These are phyloP conservation scores for Lepetodrilus schrolli DNA, from an alignment of 2,888 invertebrate genomes.

Conservation along the genomic window DNA sequence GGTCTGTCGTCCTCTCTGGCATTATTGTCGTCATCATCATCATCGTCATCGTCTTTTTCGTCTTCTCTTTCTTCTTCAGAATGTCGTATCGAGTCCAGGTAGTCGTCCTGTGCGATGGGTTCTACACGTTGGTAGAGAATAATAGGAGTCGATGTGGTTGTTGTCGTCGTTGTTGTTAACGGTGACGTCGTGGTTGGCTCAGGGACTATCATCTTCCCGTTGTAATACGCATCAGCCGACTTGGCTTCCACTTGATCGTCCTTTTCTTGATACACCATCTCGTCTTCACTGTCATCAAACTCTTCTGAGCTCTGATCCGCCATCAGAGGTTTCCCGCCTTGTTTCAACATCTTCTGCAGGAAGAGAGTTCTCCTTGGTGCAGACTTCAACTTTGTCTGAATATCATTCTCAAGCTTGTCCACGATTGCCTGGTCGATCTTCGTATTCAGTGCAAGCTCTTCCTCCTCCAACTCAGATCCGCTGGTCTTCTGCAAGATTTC, in stretches of 20 bases:
- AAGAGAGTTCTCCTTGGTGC: neutral
- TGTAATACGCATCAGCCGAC: neutral
- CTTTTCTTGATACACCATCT: too few species aligned
- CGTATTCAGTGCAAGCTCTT: slow-evolving; percentile 30
- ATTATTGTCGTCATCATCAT: too few species aligned
- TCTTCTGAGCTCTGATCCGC: slow-evolving; percentile 18
- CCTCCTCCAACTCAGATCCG: neutral
- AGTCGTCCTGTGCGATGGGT: too few species aligned
- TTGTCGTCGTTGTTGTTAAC: neutral
- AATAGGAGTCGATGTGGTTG: neutral
- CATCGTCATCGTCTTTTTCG: neutral
- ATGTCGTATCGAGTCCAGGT: too few species aligned
- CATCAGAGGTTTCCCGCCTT: neutral
- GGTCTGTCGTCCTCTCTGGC: too few species aligned
- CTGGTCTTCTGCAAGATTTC: slow-evolving; percentile 35
- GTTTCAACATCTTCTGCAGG: neutral
- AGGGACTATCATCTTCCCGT: neutral
- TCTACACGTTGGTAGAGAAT: too few species aligned
- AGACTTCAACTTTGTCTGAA: neutral
- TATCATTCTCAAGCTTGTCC: slow-evolving; percentile 12
- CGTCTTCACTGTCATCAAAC: neutral
- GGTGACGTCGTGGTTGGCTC: neutral
- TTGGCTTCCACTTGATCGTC: too few species aligned
- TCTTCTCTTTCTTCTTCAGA: too few species aligned
- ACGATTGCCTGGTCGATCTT: slow-evolving; percentile 20